Conservation (phyloP, 2,113 vertebrate genomes). For the Xiphorhynchus elegans region DNA sequence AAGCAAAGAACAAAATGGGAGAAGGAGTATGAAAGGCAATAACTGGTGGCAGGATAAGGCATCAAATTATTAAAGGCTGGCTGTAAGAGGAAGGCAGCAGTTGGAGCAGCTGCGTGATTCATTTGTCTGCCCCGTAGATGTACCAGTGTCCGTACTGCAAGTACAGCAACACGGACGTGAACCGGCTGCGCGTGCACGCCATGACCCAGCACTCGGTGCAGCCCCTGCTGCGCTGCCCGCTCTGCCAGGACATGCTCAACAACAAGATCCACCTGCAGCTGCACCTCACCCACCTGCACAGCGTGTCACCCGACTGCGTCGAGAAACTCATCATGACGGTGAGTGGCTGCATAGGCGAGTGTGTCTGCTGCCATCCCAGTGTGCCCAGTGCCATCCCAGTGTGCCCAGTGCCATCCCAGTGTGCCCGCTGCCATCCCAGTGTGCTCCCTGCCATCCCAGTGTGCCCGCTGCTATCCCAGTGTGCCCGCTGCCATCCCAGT, state of each 20-base stretch:
- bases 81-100: not conserved
- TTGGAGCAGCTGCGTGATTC: not conserved
- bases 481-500: no score
- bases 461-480: no score
- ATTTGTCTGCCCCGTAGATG: slow-evolving; percentile 77
- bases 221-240: slow-evolving; percentile 94
- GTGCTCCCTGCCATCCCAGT: not conserved
- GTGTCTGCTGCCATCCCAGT: not conserved
- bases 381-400: not conserved
- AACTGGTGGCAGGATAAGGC: not conserved
- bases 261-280: slow-evolving; percentile 99
- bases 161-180: slow-evolving; percentile 94
- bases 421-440: not conserved
- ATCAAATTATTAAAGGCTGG: not conserved
- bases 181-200: slow-evolving; percentile 95
- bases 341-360: slow-evolving; percentile 25
- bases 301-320: slow-evolving; percentile 96
- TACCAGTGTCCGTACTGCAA: slow-evolving; percentile 99
- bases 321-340: slow-evolving; percentile 97
- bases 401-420: not conserved
- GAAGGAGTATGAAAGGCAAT: not conserved
- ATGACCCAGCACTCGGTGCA: slow-evolving; percentile 99
- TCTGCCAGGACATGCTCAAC: slow-evolving; percentile 99
- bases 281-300: slow-evolving; percentile 99
- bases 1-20: slow-evolving; percentile 4